A percentile compares a stretch with the other conserved stretches of the same genome.
Conservation (phyloP, 1,140 invertebrate species). For the Zophobas morio region DNA sequence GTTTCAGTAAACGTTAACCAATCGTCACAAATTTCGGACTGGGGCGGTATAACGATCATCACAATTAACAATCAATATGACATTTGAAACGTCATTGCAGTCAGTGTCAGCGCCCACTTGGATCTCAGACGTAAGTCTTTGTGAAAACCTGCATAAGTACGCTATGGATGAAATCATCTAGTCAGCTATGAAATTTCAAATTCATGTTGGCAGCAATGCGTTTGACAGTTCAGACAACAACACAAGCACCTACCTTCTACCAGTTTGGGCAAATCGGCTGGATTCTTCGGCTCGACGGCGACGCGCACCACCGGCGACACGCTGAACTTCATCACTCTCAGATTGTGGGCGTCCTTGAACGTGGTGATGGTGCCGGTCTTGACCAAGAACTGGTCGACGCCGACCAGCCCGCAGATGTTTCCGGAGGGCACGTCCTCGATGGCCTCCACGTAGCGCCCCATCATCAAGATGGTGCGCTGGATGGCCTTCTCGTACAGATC, state of each 20-base stretch:
- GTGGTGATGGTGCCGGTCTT: constrained; percentile 99
- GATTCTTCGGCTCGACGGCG: constrained; percentile 99
- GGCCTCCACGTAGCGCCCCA: constrained; percentile 99
- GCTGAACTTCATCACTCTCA: constrained; percentile 99
- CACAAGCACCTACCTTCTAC: constrained; percentile 83
- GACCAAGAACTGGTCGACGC: constrained; percentile 99
- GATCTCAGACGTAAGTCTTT: too few relatives aligned
- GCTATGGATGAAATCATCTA: too few relatives aligned
- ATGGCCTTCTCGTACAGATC: constrained; percentile 99
- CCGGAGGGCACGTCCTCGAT: constrained; percentile 99
- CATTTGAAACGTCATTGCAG: too few relatives aligned
- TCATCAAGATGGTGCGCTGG: constrained; percentile 99
- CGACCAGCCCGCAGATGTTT: constrained; percentile 99
- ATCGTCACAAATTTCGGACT: constrained; percentile 57
- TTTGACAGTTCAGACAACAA: too few relatives aligned
- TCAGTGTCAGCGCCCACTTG: too few relatives aligned
- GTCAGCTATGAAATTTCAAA: too few relatives aligned
- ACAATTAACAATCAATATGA: neutral
- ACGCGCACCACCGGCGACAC: constrained; percentile 99
- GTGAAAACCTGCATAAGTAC: too few relatives aligned
- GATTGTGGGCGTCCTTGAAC: constrained; percentile 99
- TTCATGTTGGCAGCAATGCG: too few relatives aligned
- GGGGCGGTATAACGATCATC: constrained; percentile 58
- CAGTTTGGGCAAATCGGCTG: constrained; percentile 98
- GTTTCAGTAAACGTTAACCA: constrained; percentile 29